phyloP scores from a whole-genome alignment of 2,113 vertebrate genomes.

The Elachura formosa region DNA sequence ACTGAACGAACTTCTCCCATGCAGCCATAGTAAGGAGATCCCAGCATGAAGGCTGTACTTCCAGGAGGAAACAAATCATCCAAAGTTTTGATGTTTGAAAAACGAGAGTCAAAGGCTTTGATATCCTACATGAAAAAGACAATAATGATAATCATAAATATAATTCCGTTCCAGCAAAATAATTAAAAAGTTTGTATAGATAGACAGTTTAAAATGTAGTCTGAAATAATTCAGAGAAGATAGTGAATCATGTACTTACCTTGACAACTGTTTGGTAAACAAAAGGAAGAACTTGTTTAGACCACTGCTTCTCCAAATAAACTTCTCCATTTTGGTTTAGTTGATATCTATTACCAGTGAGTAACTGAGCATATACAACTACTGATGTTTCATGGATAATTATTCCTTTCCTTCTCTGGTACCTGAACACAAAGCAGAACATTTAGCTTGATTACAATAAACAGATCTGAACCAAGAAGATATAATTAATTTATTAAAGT shows the following conservation, averaged over 20 bases:
- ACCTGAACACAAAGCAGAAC: slow-evolving; percentile 71
- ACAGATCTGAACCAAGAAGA: background rate
- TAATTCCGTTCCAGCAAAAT: background rate
- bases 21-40: slow-evolving; percentile 91
- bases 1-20: slow-evolving; percentile 86
- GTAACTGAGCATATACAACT: slow-evolving; percentile 86
- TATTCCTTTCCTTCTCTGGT: slow-evolving; percentile 89
- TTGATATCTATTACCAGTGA: slow-evolving; percentile 88
- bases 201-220: background rate
- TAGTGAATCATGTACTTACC: slow-evolving; percentile 65
- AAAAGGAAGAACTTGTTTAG: slow-evolving; percentile 90
- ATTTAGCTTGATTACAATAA: background rate
- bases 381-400: slow-evolving; percentile 83
- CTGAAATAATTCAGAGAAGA: background rate
- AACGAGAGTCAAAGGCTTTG: slow-evolving; percentile 84
- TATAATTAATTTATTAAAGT: background rate
- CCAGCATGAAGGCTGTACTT: slow-evolving; percentile 92
- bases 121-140: slow-evolving; percentile 80
- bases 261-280: slow-evolving; percentile 90
- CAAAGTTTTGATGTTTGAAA: slow-evolving; percentile 83
- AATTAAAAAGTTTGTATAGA: background rate
- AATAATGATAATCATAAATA: background rate
- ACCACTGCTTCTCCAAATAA: slow-evolving; percentile 94
- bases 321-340: slow-evolving; percentile 85
- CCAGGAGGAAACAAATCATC: slow-evolving; percentile 87